Conservation (phyloP, 2,113 vertebrate species). For the Sterna hirundo region DNA sequence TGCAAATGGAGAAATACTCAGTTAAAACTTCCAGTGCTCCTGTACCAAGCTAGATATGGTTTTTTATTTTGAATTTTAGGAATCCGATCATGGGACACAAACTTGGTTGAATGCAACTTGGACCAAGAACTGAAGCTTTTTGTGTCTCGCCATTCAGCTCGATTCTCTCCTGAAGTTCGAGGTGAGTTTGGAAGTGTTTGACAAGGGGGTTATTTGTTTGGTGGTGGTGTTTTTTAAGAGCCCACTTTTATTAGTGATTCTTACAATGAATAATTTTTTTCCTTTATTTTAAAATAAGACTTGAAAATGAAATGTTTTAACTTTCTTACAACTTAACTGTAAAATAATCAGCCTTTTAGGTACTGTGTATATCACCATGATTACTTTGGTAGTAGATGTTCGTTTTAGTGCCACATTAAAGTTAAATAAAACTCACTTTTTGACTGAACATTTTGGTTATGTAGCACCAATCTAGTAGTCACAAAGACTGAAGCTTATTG, state of each 20-base stretch:
- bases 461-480: not conserved
- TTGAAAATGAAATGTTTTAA: not conserved
- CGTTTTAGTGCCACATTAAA: not conserved
- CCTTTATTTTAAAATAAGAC: not conserved
- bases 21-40: not conserved
- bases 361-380: not conserved
- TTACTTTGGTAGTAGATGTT: not conserved
- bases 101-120: slow-evolving; percentile 93
- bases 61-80: slow-evolving; percentile 76
- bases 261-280: not conserved
- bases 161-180: slow-evolving; percentile 95
- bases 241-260: not conserved
- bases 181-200: slow-evolving; percentile 76
- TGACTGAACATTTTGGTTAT: not conserved
- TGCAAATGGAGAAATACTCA: not conserved
- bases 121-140: slow-evolving; percentile 98
- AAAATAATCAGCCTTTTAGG: not conserved
- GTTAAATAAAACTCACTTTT: not conserved
- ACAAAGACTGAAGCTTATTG: not conserved
- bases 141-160: slow-evolving; percentile 94
- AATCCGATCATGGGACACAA: slow-evolving; percentile 97
- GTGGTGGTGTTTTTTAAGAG: not conserved
- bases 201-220: not conserved
- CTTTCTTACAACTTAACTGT: not conserved
- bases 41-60: not conserved